Conservation (phyloP, 2,113 vertebrate species). For the Acanthochromis polyacanthus region DNA sequence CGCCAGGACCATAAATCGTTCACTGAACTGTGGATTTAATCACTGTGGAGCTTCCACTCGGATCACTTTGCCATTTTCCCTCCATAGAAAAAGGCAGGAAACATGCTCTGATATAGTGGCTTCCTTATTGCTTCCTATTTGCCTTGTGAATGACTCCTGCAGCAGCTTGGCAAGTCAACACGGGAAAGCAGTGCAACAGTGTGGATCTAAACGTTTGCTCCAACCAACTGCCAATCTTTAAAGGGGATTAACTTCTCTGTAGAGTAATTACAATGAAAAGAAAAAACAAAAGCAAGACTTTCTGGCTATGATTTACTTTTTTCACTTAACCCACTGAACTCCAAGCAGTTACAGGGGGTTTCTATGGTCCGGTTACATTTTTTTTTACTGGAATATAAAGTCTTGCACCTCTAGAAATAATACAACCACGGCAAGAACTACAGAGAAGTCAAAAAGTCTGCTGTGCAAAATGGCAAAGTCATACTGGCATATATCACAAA, state of each 20-base stretch:
- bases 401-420: no score
- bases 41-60: background rate
- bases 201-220: conserved; percentile 11
- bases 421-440: no score
- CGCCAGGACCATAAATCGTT: background rate
- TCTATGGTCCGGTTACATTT: no score
- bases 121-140: conserved; percentile 83
- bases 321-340: no score
- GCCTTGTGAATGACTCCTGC: conserved; percentile 48
- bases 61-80: background rate
- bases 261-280: conserved; percentile 12
- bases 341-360: no score
- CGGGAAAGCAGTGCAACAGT: conserved; percentile 7
- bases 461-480: no score
- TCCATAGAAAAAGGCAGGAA: conserved; percentile 62
- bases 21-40: conserved; percentile 31
- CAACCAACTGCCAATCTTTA: conserved; percentile 8
- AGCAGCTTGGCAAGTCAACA: conserved; percentile 43
- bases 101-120: conserved; percentile 50
- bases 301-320: no score
- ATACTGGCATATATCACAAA: no score
- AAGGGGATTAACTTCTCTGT: conserved; percentile 14
- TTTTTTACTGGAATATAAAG: no score
- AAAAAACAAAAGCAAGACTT: background rate
- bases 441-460: no score